phyloP scores from a whole-genome alignment of 2,113 vertebrate genomes.

The Toxostoma redivivum region DNA sequence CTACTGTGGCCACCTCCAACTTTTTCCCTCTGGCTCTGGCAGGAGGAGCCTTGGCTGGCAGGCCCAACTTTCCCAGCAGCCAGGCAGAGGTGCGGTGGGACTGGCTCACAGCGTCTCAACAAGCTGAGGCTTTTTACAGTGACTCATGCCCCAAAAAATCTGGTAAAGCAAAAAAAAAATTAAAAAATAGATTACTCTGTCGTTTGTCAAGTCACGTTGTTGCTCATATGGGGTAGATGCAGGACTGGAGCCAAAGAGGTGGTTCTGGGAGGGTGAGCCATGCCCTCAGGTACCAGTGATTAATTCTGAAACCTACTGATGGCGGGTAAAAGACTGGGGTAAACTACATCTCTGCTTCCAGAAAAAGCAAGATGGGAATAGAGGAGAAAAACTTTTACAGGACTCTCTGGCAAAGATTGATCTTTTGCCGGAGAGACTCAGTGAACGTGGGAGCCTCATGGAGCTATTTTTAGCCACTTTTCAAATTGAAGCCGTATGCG shows the following conservation, averaged over 20 bases:
- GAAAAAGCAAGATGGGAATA: not conserved
- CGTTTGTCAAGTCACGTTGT: not conserved
- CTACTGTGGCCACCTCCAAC: rapidly evolving
- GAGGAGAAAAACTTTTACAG: not conserved
- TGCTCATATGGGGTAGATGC: not conserved
- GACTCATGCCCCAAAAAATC: not conserved
- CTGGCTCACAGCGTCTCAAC: not conserved
- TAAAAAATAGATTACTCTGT: not conserved
- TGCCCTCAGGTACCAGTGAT: not conserved
- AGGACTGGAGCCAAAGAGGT: not conserved
- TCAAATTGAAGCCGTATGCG: slow-evolving; percentile 16
- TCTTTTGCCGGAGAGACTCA: not conserved
- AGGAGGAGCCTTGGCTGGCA: not conserved
- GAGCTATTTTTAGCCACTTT: slow-evolving; percentile 33
- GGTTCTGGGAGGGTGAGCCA: not conserved
- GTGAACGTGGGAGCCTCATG: not conserved
- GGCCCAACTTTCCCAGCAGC: not conserved
- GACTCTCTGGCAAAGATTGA: not conserved
- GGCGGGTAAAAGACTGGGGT: rapidly evolving
- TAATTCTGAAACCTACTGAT: not conserved
- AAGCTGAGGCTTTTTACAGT: not conserved
- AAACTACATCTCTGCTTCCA: not conserved
- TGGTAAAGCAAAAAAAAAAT: not conserved
- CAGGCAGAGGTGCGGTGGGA: rapidly evolving
- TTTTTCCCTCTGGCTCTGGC: not conserved